Evolutionary conservation across 2,797 vertebrate genomes (phyloP).

Genomic region (Cynodonichthys magdalenae): DNA sequence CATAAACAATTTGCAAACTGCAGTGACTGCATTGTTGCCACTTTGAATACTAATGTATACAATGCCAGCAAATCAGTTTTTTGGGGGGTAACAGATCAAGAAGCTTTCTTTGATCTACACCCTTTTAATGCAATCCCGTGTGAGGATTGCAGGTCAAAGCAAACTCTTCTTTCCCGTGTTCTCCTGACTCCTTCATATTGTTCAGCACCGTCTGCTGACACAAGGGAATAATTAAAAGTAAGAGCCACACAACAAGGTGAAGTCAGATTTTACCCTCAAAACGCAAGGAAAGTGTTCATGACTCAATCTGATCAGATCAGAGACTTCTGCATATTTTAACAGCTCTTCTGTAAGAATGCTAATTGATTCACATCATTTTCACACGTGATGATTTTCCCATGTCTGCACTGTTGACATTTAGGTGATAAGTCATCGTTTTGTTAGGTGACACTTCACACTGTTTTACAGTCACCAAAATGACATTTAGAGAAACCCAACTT

Average conservation of each 20-base stretch:
- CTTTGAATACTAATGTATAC: constrained; percentile 25
- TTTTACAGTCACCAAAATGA: too few relatives aligned
- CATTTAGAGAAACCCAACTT: too few relatives aligned
- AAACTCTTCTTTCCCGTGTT: constrained; percentile 9
- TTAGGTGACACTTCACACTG: too few relatives aligned
- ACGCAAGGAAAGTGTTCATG: background rate
- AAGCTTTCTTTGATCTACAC: constrained; percentile 7
- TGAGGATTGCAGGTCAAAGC: constrained; percentile 26
- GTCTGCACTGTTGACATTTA: too few relatives aligned
- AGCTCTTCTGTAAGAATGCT: too few relatives aligned
- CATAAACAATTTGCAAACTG: constrained; percentile 26
- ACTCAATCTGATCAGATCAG: background rate
- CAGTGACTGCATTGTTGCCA: constrained; percentile 22
- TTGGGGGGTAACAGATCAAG: constrained; percentile 6
- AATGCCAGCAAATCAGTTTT: constrained; percentile 12
- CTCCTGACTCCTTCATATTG: constrained; percentile 16
- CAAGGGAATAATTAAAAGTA: constrained; percentile 31
- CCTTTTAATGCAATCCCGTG: constrained; percentile 12
- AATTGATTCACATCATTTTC: too few relatives aligned
- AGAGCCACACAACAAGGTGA: background rate
- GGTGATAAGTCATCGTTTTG: too few relatives aligned
- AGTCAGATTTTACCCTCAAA: constrained; percentile 10
- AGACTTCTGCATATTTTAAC: too few relatives aligned
- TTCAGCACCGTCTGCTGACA: constrained; percentile 11
- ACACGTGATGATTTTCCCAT: too few relatives aligned